Conservation (phyloP, 2,113 vertebrate genomes). For the Mirounga angustirostris region DNA sequence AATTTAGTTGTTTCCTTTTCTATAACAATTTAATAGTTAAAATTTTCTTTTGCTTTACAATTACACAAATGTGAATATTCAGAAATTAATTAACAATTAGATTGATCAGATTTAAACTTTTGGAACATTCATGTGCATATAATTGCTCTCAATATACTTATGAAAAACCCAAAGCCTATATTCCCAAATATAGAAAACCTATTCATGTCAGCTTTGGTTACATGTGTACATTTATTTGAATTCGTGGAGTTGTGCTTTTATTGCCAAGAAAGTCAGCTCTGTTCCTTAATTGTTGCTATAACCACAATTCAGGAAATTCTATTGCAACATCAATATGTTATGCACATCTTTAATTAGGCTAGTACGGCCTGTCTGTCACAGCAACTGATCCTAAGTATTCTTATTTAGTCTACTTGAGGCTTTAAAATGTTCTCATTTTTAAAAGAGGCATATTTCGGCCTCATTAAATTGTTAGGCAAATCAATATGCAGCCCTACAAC, state of each 20-base stretch:
- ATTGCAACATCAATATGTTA: slow-evolving; percentile 83
- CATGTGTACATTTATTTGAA: slow-evolving; percentile 70
- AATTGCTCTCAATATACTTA: slow-evolving; percentile 68
- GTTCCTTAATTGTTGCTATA: slow-evolving; percentile 86
- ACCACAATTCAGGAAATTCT: slow-evolving; percentile 85
- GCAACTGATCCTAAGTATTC: slow-evolving; percentile 77
- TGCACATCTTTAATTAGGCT: slow-evolving; percentile 83
- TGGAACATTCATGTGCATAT: slow-evolving; percentile 69
- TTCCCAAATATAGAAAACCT: slow-evolving; percentile 61
- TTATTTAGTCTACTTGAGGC: slow-evolving; percentile 58
- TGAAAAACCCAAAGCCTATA: slow-evolving; percentile 51
- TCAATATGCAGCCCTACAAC: neutral
- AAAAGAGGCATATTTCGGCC: slow-evolving; percentile 57
- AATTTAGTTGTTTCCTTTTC: slow-evolving; percentile 60
- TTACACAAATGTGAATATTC: slow-evolving; percentile 66
- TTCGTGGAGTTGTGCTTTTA: slow-evolving; percentile 60
- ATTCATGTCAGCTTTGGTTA: slow-evolving; percentile 66
- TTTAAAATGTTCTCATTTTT: slow-evolving; percentile 61
- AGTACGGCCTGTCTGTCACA: slow-evolving; percentile 75
- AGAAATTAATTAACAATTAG: slow-evolving; percentile 78
- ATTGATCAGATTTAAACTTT: slow-evolving; percentile 67
- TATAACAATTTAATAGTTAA: slow-evolving; percentile 49
- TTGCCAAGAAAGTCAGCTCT: slow-evolving; percentile 68
- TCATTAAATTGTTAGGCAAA: slow-evolving; percentile 56
- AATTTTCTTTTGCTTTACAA: slow-evolving; percentile 55